A percentile compares a stretch with the other conserved stretches of the same genome.
Conservation (phyloP, 1,140 invertebrate genomes). For the Himalopsyche phryganea region DNA sequence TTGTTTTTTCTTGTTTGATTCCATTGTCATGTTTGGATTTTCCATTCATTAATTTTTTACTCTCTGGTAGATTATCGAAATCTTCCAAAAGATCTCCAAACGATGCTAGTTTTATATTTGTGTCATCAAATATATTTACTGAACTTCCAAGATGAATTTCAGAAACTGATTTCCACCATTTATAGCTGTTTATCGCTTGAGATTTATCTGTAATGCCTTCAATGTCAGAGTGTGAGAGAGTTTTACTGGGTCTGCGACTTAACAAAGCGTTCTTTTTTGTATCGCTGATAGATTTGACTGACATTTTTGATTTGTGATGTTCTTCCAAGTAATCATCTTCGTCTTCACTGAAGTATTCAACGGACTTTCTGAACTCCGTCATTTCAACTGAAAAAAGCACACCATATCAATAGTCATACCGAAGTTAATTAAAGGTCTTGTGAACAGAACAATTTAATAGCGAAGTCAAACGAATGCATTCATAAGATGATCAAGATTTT, state of each 20-base stretch:
- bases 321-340: slow-evolving; percentile 28
- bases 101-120: not conserved
- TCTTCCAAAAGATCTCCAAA: too few relatives aligned
- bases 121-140: slow-evolving; percentile 23
- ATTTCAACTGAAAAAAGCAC: slow-evolving; percentile 28
- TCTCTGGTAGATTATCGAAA: not conserved
- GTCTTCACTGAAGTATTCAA: slow-evolving; percentile 24
- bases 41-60: not conserved
- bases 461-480: too few relatives aligned
- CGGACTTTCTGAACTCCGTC: slow-evolving; percentile 16
- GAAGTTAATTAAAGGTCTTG: too few relatives aligned
- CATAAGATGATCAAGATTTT: too few relatives aligned
- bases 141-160: slow-evolving; percentile 29
- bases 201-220: not conserved
- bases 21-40: not conserved
- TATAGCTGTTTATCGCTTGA: not conserved
- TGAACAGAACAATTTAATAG: too few relatives aligned
- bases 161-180: slow-evolving; percentile 25
- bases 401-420: too few relatives aligned
- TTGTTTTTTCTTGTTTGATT: not conserved
- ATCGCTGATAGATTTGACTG: slow-evolving; percentile 7
- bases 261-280: slow-evolving; percentile 5
- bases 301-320: not conserved
- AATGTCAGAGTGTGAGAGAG: slow-evolving; percentile 4
- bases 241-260: not conserved